phyloP scores from a whole-genome alignment of 2,888 invertebrate genomes.

The Plebejus melissa region DNA sequence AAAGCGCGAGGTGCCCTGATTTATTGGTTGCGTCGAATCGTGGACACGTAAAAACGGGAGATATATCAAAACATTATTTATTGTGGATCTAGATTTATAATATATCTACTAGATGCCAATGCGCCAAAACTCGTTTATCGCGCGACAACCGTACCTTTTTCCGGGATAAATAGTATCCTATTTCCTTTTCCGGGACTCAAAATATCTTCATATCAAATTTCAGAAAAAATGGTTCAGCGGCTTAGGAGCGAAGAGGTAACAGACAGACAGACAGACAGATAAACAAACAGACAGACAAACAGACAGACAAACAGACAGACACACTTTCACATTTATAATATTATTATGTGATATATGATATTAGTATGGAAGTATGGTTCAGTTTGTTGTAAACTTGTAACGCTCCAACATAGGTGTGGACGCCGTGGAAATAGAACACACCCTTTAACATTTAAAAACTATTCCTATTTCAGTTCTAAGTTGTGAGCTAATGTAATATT shows the following conservation, averaged over 20 bases:
- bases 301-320: too few species aligned
- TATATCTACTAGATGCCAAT: background rate
- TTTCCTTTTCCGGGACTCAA: too few species aligned
- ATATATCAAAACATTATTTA: background rate
- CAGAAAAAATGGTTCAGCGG: too few species aligned
- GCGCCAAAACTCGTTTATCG: too few species aligned
- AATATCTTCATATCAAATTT: too few species aligned
- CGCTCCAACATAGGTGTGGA: constrained; percentile 39
- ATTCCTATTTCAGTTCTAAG: constrained; percentile 36
- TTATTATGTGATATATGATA: too few species aligned
- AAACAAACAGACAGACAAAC: too few species aligned
- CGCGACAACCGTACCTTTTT: too few species aligned
- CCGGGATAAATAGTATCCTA: too few species aligned
- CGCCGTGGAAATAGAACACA: constrained; percentile 54
- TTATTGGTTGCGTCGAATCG: background rate
- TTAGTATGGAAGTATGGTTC: background rate
- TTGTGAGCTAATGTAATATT: constrained; percentile 6
- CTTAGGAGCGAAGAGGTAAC: too few species aligned
- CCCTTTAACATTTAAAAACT: constrained; percentile 62
- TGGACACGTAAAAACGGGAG: background rate
- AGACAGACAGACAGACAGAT: too few species aligned
- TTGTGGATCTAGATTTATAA: constrained; percentile 18
- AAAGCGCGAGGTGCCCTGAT: background rate
- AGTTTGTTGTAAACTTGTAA: constrained; percentile 22
- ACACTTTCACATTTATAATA: too few species aligned